Evolutionary conservation across 2,797 vertebrate species (phyloP).

Genomic region (Onychomys torridus): DNA sequence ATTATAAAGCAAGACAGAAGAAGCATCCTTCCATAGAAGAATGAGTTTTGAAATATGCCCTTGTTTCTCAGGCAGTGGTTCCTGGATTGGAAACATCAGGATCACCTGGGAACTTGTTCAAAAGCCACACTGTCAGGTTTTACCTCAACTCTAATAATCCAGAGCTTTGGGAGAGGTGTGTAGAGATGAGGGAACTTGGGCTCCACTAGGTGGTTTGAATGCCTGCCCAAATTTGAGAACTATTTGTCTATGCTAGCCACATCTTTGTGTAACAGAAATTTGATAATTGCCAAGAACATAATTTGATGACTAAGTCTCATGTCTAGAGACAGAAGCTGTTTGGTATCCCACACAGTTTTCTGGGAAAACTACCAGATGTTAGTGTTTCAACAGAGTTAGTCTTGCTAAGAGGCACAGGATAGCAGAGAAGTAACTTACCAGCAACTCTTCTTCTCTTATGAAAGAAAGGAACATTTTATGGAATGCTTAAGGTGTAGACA

Average conservation of each 20-base stretch:
- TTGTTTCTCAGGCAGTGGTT: neutral
- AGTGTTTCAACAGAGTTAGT: neutral
- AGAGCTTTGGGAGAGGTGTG: neutral
- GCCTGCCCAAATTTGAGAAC: conserved; percentile 7
- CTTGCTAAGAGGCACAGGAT: neutral
- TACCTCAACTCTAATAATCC: neutral
- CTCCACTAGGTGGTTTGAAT: neutral
- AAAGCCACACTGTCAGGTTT: neutral
- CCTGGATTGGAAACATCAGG: neutral
- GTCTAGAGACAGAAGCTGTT: conserved; percentile 59
- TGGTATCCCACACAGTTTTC: neutral
- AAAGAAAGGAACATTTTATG: neutral
- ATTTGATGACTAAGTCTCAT: conserved; percentile 38
- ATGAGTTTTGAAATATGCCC: neutral
- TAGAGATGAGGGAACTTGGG: neutral
- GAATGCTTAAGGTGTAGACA: neutral
- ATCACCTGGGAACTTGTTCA: neutral
- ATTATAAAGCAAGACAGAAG: neutral
- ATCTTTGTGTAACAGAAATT: neutral
- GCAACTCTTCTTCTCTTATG: neutral
- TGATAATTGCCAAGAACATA: conserved; percentile 50
- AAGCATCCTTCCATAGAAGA: neutral
- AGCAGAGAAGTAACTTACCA: neutral
- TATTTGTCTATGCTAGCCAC: neutral
- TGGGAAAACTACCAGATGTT: conserved; percentile 51